phyloP scores from a whole-genome alignment of 2,797 vertebrate species.

The Erpetoichthys calabaricus region DNA sequence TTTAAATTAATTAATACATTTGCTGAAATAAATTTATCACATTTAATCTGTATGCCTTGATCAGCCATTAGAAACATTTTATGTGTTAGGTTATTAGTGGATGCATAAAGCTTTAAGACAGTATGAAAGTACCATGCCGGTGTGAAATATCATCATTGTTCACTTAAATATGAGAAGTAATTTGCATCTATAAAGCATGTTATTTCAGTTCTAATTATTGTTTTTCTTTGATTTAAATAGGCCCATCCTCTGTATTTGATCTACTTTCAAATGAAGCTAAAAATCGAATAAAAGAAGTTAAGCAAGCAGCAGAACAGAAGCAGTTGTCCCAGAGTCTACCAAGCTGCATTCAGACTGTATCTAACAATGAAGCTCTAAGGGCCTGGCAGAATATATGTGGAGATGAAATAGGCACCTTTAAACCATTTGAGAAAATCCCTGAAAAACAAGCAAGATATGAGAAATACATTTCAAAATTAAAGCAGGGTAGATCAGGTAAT shows the following conservation, averaged over 20 bases:
- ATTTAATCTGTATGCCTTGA: too few relatives aligned
- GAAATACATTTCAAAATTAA: slow-evolving; percentile 56
- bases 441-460: slow-evolving; percentile 85
- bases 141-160: too few relatives aligned
- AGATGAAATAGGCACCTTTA: slow-evolving; percentile 51
- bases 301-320: slow-evolving; percentile 37
- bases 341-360: slow-evolving; percentile 22
- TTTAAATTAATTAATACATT: too few relatives aligned
- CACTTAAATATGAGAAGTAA: too few relatives aligned
- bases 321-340: slow-evolving; percentile 22
- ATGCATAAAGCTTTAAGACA: too few relatives aligned
- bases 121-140: too few relatives aligned
- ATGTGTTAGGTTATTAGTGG: too few relatives aligned
- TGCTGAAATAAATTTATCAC: too few relatives aligned
- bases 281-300: slow-evolving; percentile 56
- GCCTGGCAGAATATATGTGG: slow-evolving; percentile 31
- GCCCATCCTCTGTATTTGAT: slow-evolving; percentile 73
- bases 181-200: too few relatives aligned
- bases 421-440: slow-evolving; percentile 68
- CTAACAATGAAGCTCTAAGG: slow-evolving; percentile 14
- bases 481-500: slow-evolving; percentile 63
- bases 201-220: not conserved
- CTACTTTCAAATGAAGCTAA: slow-evolving; percentile 68
- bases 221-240: slow-evolving; percentile 34
- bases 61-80: too few relatives aligned